Evolutionary conservation across 2,888 invertebrate species (phyloP).

Genomic region (Brachyptera risi): DNA sequence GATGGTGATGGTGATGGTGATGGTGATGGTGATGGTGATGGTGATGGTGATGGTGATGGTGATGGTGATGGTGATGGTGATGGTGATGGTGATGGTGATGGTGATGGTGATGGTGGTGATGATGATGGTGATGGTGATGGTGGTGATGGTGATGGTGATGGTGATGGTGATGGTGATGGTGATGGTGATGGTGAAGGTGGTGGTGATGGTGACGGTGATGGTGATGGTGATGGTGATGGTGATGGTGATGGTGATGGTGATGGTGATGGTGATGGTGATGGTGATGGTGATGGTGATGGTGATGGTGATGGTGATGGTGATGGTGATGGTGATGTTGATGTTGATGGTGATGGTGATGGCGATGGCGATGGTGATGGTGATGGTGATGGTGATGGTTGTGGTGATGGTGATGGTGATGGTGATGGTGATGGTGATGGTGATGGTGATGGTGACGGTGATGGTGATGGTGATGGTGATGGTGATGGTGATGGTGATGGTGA

Average conservation of each 20-base stretch:
- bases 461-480: background rate
- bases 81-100: background rate
- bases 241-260: background rate
- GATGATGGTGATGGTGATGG: conserved; percentile 1
- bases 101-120: background rate
- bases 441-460: background rate
- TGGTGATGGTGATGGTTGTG: too few species aligned
- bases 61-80: background rate
- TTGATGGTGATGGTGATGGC: background rate
- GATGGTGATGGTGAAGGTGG: too few species aligned
- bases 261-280: background rate
- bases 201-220: background rate
- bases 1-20: background rate
- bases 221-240: background rate
- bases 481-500: background rate
- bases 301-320: too few species aligned
- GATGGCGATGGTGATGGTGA: background rate
- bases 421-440: too few species aligned
- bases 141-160: background rate
- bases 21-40: conserved; percentile 1
- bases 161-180: background rate
- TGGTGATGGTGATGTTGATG: too few species aligned
- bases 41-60: background rate
- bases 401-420: too few species aligned
- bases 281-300: background rate